Evolutionary conservation across 2,888 invertebrate species (phyloP).

Genomic region (Napeogenes inachia): DNA sequence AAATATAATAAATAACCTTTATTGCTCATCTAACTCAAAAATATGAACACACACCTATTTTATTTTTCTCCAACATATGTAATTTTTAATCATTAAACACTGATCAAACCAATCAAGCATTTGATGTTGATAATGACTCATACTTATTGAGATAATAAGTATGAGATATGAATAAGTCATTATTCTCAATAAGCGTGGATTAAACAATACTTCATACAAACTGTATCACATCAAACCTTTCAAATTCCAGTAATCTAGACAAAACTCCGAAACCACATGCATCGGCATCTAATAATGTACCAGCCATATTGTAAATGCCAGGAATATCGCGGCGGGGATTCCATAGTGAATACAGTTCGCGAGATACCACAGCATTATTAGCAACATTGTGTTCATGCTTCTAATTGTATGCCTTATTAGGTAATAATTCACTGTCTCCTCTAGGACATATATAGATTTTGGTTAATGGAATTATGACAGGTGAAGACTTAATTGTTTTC

Average conservation of each 20-base stretch:
- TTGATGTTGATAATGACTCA: too few relatives aligned
- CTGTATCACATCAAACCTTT: neutral
- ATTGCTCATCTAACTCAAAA: too few relatives aligned
- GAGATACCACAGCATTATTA: constrained; percentile 26
- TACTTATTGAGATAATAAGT: too few relatives aligned
- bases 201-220: neutral
- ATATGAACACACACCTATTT: too few relatives aligned
- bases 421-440: constrained; percentile 9
- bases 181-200: too few relatives aligned
- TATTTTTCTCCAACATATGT: too few relatives aligned
- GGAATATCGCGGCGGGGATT: constrained; percentile 16
- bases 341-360: constrained; percentile 19
- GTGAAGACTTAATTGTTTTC: too few relatives aligned
- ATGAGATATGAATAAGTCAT: too few relatives aligned
- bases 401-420: constrained; percentile 20
- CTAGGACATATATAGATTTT: neutral
- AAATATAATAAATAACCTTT: too few relatives aligned
- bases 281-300: constrained; percentile 19
- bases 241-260: constrained; percentile 10
- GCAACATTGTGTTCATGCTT: constrained; percentile 22
- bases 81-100: too few relatives aligned
- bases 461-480: neutral
- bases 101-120: too few relatives aligned
- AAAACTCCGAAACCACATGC: constrained; percentile 13
- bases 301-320: constrained; percentile 11